Evolutionary conservation across 92 coral and sea anemone species (phyloP).

Genomic region (Siderastrea radians): DNA sequence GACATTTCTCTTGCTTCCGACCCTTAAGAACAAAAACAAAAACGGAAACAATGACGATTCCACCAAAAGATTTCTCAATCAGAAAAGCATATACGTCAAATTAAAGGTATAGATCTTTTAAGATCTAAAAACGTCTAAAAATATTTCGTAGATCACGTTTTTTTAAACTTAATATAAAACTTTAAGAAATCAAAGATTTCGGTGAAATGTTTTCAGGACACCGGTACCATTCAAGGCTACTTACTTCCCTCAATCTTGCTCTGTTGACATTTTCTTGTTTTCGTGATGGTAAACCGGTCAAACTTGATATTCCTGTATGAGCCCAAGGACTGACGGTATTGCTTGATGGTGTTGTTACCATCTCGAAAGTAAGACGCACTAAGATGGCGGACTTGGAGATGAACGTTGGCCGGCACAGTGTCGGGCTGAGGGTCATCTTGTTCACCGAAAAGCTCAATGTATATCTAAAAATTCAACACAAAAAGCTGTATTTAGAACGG

Average conservation of each 20-base stretch:
- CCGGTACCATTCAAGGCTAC: neutral
- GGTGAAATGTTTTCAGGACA: too few species aligned
- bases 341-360: neutral
- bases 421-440: neutral
- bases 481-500: neutral
- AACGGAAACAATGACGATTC: too few species aligned
- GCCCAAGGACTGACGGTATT: neutral
- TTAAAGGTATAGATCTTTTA: too few species aligned
- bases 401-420: neutral
- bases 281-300: neutral
- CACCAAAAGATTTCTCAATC: too few species aligned
- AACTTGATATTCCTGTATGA: conserved; percentile 14
- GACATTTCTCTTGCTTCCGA: too few species aligned
- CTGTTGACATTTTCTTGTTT: neutral
- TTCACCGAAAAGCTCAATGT: neutral
- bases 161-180: too few species aligned
- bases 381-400: neutral
- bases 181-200: too few species aligned
- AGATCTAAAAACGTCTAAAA: too few species aligned
- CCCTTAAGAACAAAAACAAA: too few species aligned
- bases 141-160: too few species aligned
- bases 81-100: too few species aligned
- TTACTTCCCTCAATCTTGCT: neutral
- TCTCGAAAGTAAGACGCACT: conserved; percentile 19
- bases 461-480: neutral